Percentiles rank a stretch among this genome's conserved stretches.
phyloP scores from a whole-genome alignment of 2,888 invertebrate genomes.

The Oxystoma pomonae region DNA sequence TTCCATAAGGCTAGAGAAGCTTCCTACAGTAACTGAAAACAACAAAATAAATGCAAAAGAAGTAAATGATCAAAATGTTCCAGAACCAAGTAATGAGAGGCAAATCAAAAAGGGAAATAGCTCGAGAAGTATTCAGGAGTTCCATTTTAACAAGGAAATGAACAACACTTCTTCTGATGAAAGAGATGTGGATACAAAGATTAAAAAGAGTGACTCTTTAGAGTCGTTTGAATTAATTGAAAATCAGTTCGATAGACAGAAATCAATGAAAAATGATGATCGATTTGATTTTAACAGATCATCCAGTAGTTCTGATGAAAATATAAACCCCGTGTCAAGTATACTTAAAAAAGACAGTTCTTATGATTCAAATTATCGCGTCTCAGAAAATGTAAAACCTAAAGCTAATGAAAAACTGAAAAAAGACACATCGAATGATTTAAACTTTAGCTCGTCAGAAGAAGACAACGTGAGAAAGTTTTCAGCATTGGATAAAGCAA shows the following conservation, averaged over 20 bases:
- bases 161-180: not conserved
- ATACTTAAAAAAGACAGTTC: not conserved
- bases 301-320: not conserved
- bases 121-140: not conserved
- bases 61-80: not conserved
- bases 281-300: not conserved
- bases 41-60: conserved; percentile 2
- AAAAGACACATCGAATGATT: not conserved
- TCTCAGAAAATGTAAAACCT: not conserved
- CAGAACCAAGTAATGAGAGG: not conserved
- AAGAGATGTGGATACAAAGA: not conserved
- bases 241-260: not conserved
- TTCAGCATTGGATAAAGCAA: conserved; percentile 27
- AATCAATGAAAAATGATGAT: not conserved
- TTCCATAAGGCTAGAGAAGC: conserved; percentile 25
- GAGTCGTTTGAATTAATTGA: not conserved
- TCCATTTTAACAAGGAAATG: not conserved
- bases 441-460: not conserved
- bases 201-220: not conserved
- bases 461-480: not conserved
- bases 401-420: not conserved
- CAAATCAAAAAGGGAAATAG: not conserved
- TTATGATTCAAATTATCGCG: not conserved
- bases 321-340: not conserved
- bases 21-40: conserved; percentile 12